A percentile compares a stretch with the other conserved stretches of the same genome.
Conservation (phyloP, 2,113 vertebrate species). For the Nycticorax nycticorax region DNA sequence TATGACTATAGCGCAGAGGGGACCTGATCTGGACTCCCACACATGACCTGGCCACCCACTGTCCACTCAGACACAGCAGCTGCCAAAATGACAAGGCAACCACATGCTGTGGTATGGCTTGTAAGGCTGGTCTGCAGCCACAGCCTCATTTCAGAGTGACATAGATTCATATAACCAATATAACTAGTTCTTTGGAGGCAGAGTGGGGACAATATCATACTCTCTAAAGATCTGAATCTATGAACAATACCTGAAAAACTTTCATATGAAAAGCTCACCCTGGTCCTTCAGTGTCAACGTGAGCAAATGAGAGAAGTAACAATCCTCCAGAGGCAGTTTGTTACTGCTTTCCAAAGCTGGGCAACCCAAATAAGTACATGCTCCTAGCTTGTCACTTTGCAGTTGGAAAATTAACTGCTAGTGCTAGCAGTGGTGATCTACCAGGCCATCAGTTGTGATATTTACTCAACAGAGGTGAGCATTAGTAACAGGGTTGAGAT, state of each 20-base stretch:
- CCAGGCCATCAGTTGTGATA: background rate
- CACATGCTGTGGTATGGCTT: background rate
- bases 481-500: accelerated
- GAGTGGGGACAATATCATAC: background rate
- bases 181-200: background rate
- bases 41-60: background rate
- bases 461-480: background rate
- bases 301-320: background rate
- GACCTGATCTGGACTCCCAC: background rate
- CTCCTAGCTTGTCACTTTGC: background rate
- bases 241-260: background rate
- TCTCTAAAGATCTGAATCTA: background rate
- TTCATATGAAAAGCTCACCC: background rate
- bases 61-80: background rate
- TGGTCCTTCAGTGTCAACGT: background rate
- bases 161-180: background rate
- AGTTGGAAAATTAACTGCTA: background rate
- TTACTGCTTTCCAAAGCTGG: background rate
- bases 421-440: background rate
- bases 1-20: background rate
- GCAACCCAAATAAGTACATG: background rate
- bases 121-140: background rate
- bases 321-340: background rate
- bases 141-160: background rate
- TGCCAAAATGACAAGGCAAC: background rate